Percentiles rank a stretch among this genome's conserved stretches.
These are phyloP conservation scores for Sorex araneus DNA, from an alignment of 2,113 vertebrate species.

Conservation along the genomic window DNA sequence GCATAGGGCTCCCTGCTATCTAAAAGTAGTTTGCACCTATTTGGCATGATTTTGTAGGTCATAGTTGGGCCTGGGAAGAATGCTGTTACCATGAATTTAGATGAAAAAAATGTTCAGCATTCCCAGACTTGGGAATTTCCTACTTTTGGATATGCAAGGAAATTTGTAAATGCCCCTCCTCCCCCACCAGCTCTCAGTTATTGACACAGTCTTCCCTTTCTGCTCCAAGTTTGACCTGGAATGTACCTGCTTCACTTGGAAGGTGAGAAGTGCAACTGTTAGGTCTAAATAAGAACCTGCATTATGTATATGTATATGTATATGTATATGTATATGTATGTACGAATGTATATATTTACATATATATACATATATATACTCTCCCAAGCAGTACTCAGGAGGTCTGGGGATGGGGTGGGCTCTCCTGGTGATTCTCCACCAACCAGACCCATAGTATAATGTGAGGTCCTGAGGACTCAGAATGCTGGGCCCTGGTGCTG, in stretches of 20 bases:
- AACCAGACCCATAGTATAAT: no score
- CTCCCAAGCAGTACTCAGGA: no score
- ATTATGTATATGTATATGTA: not conserved
- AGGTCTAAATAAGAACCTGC: not conserved
- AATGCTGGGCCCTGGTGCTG: no score
- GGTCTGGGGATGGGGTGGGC: no score
- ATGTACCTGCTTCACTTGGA: not conserved
- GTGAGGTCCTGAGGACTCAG: no score
- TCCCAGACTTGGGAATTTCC: not conserved
- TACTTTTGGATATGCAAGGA: not conserved
- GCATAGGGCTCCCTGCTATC: not conserved
- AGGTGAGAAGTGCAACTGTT: not conserved
- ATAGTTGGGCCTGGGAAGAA: not conserved
- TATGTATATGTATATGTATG: no score
- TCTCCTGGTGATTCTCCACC: no score
- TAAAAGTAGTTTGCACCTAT: not conserved
- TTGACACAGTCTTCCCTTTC: not conserved
- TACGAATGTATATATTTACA: no score
- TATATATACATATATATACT: no score
- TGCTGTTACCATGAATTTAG: not conserved
- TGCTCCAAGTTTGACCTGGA: not conserved
- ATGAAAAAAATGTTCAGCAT: not conserved
- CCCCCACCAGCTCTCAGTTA: not conserved
- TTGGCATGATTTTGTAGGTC: not conserved
- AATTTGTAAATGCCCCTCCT: not conserved